Evolutionary conservation across 2,888 invertebrate genomes (phyloP).

Genomic region (Athalia circularis): DNA sequence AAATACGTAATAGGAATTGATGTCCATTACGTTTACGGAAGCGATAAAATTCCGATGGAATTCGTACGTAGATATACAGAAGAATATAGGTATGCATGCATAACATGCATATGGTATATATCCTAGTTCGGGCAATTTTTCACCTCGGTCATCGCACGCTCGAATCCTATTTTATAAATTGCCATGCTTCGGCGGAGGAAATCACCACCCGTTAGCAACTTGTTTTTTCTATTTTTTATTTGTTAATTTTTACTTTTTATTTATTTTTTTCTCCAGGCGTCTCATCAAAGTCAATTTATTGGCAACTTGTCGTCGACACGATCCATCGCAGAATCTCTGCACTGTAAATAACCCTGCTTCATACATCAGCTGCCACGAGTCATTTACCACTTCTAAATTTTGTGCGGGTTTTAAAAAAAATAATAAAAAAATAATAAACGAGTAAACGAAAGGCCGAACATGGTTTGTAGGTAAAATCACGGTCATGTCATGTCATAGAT

Average conservation of each 20-base stretch:
- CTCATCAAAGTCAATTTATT: slow-evolving; percentile 29
- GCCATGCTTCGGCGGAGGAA: too few relatives aligned
- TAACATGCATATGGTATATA: neutral
- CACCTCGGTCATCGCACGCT: slow-evolving; percentile 1
- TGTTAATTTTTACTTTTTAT: neutral
- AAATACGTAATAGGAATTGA: slow-evolving; percentile 33
- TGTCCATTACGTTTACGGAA: slow-evolving; percentile 24
- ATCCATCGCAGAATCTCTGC: slow-evolving; percentile 3
- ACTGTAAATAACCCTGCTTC: neutral
- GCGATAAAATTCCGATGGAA: neutral
- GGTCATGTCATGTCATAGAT: too few relatives aligned
- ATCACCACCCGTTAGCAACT: too few relatives aligned
- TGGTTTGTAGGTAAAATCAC: too few relatives aligned
- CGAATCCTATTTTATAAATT: neutral
- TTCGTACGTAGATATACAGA: too few relatives aligned
- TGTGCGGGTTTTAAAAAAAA: neutral
- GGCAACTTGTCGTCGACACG: slow-evolving; percentile 32
- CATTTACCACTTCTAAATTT: neutral
- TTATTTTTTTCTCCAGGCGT: neutral
- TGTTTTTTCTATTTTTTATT: too few relatives aligned
- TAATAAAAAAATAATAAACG: too few relatives aligned
- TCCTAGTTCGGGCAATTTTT: slow-evolving; percentile 15
- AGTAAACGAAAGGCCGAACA: too few relatives aligned
- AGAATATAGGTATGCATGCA: neutral
- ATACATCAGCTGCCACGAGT: neutral